These are phyloP conservation scores for Virgularia gustaviana DNA, from an alignment of 92 coral and sea anemone species.

Conservation along the genomic window DNA sequence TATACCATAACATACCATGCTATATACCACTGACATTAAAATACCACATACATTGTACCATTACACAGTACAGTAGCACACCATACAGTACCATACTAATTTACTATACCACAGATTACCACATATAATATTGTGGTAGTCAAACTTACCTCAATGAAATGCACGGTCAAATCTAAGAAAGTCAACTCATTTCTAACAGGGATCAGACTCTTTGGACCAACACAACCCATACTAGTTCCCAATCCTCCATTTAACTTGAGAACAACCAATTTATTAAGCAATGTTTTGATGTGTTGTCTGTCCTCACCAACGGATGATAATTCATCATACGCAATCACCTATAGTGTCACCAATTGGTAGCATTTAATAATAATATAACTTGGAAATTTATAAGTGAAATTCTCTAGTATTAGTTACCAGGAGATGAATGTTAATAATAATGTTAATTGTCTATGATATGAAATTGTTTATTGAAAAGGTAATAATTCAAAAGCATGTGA, in stretches of 20 bases:
- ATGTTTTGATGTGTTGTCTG: slow-evolving; percentile 50
- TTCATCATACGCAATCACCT: slow-evolving; percentile 65
- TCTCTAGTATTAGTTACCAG: neutral
- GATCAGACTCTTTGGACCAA: slow-evolving; percentile 87
- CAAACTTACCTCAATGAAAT: slow-evolving; percentile 81
- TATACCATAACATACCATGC: too few species aligned
- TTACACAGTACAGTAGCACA: too few species aligned
- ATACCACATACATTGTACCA: neutral
- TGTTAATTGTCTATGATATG: neutral
- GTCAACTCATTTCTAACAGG: slow-evolving; percentile 86
- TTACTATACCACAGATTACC: neutral
- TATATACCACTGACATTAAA: too few species aligned
- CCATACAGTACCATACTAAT: too few species aligned
- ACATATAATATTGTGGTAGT: neutral
- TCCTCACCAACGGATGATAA: slow-evolving; percentile 39
- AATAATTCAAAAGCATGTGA: neutral
- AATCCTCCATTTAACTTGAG: slow-evolving; percentile 94
- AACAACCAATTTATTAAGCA: slow-evolving; percentile 82
- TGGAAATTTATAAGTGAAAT: neutral
- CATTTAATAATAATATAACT: neutral
- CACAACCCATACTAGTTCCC: slow-evolving; percentile 95
- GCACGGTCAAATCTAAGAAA: slow-evolving; percentile 87
- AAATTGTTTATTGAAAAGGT: neutral
- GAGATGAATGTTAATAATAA: neutral
- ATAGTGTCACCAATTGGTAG: neutral